Percentiles rank a stretch among this genome's conserved stretches.
These are phyloP conservation scores for Benthosema pterotum DNA, from an alignment of 2,797 vertebrate genomes.

Conservation along the genomic window DNA sequence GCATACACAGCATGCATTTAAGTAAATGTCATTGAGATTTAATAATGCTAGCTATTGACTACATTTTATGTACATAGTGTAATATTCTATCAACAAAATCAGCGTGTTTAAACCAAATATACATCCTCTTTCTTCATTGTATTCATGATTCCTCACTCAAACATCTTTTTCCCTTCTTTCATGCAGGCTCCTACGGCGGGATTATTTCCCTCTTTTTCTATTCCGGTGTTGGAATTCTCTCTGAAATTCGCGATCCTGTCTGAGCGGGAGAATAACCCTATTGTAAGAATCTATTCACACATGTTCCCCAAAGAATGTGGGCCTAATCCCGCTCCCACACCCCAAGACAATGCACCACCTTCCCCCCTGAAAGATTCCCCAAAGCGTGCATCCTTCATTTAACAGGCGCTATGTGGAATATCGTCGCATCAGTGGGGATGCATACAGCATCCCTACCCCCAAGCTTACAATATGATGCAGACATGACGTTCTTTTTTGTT, in stretches of 20 bases:
- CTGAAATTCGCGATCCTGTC: slow-evolving; percentile 25
- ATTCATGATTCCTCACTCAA: not conserved
- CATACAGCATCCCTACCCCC: not conserved
- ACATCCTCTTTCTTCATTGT: not conserved
- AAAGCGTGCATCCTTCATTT: slow-evolving; percentile 42
- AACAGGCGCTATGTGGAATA: slow-evolving; percentile 32
- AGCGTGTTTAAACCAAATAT: not conserved
- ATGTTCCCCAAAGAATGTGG: slow-evolving; percentile 22
- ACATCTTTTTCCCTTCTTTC: not conserved
- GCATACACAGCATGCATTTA: no score
- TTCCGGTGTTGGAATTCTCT: not conserved
- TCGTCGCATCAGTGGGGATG: slow-evolving; percentile 7
- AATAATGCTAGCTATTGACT: no score
- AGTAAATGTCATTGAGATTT: no score
- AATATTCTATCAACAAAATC: not conserved
- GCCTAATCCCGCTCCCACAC: slow-evolving; percentile 25
- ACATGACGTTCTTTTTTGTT: not conserved
- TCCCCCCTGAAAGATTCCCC: slow-evolving; percentile 27
- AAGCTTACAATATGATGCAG: slow-evolving; percentile 1
- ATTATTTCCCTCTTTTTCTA: slow-evolving; percentile 8
- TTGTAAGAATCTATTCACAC: slow-evolving; percentile 37
- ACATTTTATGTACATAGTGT: no score
- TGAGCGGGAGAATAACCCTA: slow-evolving; percentile 23
- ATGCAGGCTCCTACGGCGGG: slow-evolving; percentile 15
- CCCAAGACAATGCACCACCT: slow-evolving; percentile 31